Evolutionary conservation across 2,113 vertebrate species (phyloP).

Genomic region (Spilogale gracilis): DNA sequence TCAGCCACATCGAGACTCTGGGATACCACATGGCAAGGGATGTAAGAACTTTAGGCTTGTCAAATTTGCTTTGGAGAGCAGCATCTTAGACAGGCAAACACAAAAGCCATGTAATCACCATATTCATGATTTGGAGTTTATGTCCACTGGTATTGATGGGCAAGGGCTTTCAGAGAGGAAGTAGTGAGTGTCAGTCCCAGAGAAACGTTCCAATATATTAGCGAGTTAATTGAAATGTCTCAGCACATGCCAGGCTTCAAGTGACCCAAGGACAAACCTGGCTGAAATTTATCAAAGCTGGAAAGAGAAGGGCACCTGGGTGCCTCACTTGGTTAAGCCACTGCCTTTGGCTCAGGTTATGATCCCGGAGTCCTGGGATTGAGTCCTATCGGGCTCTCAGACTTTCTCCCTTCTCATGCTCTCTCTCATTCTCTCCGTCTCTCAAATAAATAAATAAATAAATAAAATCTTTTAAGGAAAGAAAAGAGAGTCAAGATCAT

Average conservation of each 20-base stretch:
- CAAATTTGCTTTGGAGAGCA: constrained; percentile 57
- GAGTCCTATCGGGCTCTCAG: too few relatives aligned
- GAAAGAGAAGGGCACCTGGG: not conserved
- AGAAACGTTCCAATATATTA: constrained; percentile 63
- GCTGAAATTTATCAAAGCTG: not conserved
- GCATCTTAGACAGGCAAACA: not conserved
- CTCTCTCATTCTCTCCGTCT: too few relatives aligned
- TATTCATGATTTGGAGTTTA: constrained; percentile 65
- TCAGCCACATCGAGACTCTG: constrained; percentile 50
- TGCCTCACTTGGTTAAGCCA: too few relatives aligned
- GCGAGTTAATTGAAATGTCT: constrained; percentile 65
- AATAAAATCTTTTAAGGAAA: not conserved
- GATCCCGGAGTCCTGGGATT: too few relatives aligned
- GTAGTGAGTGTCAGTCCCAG: constrained; percentile 13
- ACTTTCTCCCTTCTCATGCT: too few relatives aligned
- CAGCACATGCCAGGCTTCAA: constrained; percentile 26
- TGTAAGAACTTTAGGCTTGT: not conserved
- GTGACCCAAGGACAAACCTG: not conserved
- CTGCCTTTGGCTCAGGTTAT: too few relatives aligned
- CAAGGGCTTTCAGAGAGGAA: constrained; percentile 70
- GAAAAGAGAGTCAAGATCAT: not conserved
- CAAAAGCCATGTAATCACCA: constrained; percentile 61
- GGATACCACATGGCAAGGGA: not conserved
- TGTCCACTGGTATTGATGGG: not conserved
- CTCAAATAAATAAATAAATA: too few relatives aligned